These are phyloP conservation scores for Stegastes partitus DNA, from an alignment of 2,113 vertebrate species.

Conservation along the genomic window DNA sequence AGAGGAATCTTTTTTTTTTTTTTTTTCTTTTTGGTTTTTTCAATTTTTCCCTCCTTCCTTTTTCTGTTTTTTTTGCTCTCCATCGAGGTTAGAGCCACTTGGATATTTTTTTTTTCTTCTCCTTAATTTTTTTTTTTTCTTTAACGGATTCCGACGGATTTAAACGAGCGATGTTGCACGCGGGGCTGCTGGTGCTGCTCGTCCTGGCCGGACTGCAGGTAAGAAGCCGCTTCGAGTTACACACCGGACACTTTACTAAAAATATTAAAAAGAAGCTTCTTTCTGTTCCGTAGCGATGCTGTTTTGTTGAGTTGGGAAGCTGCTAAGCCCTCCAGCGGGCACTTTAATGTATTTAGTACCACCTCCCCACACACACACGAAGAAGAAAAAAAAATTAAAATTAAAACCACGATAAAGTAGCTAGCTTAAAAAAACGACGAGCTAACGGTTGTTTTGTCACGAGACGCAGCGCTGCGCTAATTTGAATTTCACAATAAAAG, in stretches of 20 bases:
- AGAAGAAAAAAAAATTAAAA: not conserved
- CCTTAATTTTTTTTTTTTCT: not conserved
- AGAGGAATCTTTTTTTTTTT: conserved; percentile 52
- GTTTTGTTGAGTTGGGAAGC: conserved; percentile 33
- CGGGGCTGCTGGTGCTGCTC: conserved; percentile 72
- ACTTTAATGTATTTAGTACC: too few species aligned
- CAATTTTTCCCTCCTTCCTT: too few species aligned
- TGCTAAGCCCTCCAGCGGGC: not conserved
- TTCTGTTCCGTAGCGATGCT: conserved; percentile 17
- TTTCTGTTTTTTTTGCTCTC: not conserved
- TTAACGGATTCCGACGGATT: conserved; percentile 63
- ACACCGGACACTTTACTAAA: conserved; percentile 70
- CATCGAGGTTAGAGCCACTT: conserved; percentile 56
- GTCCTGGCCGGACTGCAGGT: conserved; percentile 84
- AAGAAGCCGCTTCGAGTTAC: conserved; percentile 54
- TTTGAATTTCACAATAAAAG: not conserved
- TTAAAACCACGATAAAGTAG: conserved; percentile 33
- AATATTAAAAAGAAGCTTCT: not conserved
- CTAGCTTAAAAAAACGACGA: not conserved
- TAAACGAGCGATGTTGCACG: conserved; percentile 76
- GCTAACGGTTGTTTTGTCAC: conserved; percentile 13
- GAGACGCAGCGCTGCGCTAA: conserved; percentile 13
- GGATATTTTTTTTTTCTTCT: conserved; percentile 65
- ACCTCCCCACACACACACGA: too few species aligned
- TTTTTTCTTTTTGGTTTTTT: conserved; percentile 20